Evolutionary conservation across 2,888 invertebrate genomes (phyloP), one percentile per base, ranked within the genome.

Genomic region (Branchipolynoe longqiensis): DNA sequence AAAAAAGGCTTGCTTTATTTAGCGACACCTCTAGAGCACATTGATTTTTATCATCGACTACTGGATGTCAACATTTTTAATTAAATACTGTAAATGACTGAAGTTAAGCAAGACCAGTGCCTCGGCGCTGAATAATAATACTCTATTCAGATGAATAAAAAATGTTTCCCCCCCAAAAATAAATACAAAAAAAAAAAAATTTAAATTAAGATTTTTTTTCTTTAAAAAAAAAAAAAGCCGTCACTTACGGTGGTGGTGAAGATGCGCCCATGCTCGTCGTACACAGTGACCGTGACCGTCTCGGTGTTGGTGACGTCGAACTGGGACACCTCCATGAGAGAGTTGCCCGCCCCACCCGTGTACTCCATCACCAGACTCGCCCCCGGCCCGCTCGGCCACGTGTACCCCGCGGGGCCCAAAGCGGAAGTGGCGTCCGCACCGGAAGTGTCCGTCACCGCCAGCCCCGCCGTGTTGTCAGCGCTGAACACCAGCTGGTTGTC

Each of bases 401-500:
- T 48, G 28, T 48, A n/a, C 14, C 6, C 25, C 8, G 1, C 28
- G 18, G 1, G 12, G 1, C 4, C 2, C 41, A 78, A 48, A 22
- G 54, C 54, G 18, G n/a, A n/a, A 0, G 78, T 12, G 28, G 78
- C 78, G 48, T 78, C 78, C 18, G 54, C 48, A 25, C 54, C 54
- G 6, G 25, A 48, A 28, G 2, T 25, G 54, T 78, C 78, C 14
- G 25, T 54, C 8, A 78, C 78, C 0, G 41, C 48, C 31, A 78
- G 28, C 28, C 41, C 78, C 12, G 41, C 4, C 22, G 41, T 18
- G 25, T 41, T 48, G 78, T 54, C 3, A 3, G 41, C 28, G 48
- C 48, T 31, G 18, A 78, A 48, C 28, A 54, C 54, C 41, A 48
- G 78, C 78, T 78, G 48, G 54, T 41, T 78, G 28, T 48, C 78